These are phyloP conservation scores for Pristionchus entomophagus DNA, from an alignment of 2,888 invertebrate genomes.

Conservation along the genomic window DNA sequence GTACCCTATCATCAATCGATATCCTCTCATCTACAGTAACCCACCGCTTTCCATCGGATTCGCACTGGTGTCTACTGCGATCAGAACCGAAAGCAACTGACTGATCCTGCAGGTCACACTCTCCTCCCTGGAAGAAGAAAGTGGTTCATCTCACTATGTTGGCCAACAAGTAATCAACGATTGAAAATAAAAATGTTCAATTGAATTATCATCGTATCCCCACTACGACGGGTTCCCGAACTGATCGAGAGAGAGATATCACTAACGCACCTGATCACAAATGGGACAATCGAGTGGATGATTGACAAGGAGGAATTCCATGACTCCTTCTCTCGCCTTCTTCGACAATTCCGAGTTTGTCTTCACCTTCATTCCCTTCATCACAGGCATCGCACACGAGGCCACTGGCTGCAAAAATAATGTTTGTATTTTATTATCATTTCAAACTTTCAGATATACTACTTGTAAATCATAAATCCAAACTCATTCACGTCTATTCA, in stretches of 20 bases:
- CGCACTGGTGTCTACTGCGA: constrained; percentile 81
- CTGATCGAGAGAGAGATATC: background rate
- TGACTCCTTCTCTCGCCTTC: constrained; percentile 83
- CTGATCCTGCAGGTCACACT: constrained; percentile 90
- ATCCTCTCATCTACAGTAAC: background rate
- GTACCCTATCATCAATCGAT: background rate
- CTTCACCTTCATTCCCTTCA: constrained; percentile 95
- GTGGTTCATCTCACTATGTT: too few relatives aligned
- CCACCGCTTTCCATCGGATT: constrained; percentile 72
- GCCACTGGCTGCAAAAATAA: constrained; percentile 88
- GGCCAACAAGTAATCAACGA: background rate
- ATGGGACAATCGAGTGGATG: constrained; percentile 99
- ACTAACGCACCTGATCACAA: constrained; percentile 90
- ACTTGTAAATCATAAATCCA: too few relatives aligned
- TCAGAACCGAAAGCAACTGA: constrained; percentile 96
- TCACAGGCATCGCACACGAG: constrained; percentile 98
- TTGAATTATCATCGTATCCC: background rate
- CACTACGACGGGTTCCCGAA: background rate
- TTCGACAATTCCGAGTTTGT: constrained; percentile 93
- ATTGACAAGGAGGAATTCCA: constrained; percentile 98
- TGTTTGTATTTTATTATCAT: too few relatives aligned
- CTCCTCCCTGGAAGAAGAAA: constrained; percentile 80
- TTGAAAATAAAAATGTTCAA: background rate
- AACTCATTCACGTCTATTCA: too few relatives aligned
- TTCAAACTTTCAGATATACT: too few relatives aligned